These are phyloP conservation scores for Drosophila meridionalis DNA, from an alignment of 2,888 invertebrate species.

Conservation along the genomic window DNA sequence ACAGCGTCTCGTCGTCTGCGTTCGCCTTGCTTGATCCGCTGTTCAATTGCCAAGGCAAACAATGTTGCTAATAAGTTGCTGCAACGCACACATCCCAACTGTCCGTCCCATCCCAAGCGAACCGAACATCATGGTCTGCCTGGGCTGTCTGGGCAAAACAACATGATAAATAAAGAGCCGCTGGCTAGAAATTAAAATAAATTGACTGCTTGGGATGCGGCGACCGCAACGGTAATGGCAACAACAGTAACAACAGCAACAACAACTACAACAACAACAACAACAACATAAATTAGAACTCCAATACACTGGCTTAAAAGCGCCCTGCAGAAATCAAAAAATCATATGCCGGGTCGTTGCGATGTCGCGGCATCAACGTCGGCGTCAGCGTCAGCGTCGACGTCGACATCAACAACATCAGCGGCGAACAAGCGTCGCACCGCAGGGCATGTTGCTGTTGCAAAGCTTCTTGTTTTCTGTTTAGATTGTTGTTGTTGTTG, in stretches of 20 bases:
- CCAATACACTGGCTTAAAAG: constrained; percentile 51
- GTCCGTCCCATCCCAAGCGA: not conserved
- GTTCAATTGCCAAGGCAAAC: constrained; percentile 58
- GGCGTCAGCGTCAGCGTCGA: constrained; percentile 18
- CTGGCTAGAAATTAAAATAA: constrained; percentile 79
- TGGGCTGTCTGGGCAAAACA: constrained; percentile 58
- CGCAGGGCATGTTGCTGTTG: constrained; percentile 70
- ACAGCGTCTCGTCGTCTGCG: not conserved
- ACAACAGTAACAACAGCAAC: constrained; percentile 19
- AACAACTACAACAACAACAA: constrained; percentile 8
- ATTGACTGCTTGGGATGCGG: constrained; percentile 72
- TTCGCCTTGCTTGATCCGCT: constrained; percentile 7
- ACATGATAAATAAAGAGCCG: constrained; percentile 80
- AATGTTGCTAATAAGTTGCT: constrained; percentile 72
- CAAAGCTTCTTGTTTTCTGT: not conserved
- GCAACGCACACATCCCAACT: constrained; percentile 25
- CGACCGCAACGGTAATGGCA: constrained; percentile 53
- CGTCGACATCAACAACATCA: constrained; percentile 48
- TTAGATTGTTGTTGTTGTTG: constrained; percentile 1
- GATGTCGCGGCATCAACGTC: constrained; percentile 45
- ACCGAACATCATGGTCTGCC: not conserved
- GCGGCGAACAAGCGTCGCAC: constrained; percentile 47
- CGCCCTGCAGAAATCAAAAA: constrained; percentile 73
- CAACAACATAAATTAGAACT: constrained; percentile 60
- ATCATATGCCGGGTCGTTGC: constrained; percentile 63